A percentile compares a stretch with the other conserved stretches of the same genome.
These are phyloP conservation scores for Temnopleurus reevesii DNA, from an alignment of 53 echinoderm and acorn worm species.

Conservation along the genomic window DNA sequence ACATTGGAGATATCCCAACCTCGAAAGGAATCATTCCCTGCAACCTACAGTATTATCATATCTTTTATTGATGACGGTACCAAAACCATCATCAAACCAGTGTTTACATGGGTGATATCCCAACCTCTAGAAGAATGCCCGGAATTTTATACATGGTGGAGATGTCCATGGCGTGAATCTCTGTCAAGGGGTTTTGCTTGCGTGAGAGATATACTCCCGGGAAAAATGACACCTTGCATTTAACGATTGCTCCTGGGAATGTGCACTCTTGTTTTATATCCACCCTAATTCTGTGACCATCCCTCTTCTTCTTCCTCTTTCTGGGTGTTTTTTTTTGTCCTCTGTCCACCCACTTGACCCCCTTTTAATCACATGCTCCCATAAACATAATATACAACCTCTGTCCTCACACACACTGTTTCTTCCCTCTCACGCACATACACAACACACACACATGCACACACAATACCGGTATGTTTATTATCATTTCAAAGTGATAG, in stretches of 20 bases:
- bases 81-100: too few relatives aligned
- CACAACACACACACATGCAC: background rate
- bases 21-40: too few relatives aligned
- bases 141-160: background rate
- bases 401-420: background rate
- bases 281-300: background rate
- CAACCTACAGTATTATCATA: too few relatives aligned
- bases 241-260: conserved; percentile 16
- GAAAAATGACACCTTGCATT: conserved; percentile 26
- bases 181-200: background rate
- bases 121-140: background rate
- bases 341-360: background rate
- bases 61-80: too few relatives aligned
- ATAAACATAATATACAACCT: background rate
- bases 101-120: too few relatives aligned
- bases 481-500: too few relatives aligned
- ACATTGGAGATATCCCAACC: too few relatives aligned
- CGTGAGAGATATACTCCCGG: background rate
- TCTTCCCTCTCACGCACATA: background rate
- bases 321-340: background rate
- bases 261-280: conserved; percentile 18
- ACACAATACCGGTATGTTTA: background rate
- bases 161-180: background rate
- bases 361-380: background rate
- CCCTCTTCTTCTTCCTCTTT: background rate